A percentile compares a stretch with the other conserved stretches of the same genome.
Conservation (phyloP, 1,140 invertebrate genomes). For the Panagrolaimus sp. region DNA sequence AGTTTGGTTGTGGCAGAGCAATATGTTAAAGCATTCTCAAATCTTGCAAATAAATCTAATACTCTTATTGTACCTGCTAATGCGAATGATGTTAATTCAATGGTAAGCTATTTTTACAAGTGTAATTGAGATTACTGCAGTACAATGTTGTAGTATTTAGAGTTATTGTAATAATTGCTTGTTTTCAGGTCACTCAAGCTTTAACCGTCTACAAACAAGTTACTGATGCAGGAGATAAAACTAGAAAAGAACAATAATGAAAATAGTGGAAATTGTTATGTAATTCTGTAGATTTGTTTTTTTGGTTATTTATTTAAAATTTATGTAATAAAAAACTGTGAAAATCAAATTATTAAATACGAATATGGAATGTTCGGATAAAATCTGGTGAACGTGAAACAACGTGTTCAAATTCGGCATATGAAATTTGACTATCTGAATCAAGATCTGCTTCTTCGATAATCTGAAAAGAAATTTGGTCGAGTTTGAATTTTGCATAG, state of each 20-base stretch:
- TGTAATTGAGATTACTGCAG: too few relatives aligned
- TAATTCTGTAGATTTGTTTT: background rate
- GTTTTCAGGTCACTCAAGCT: conserved; percentile 34
- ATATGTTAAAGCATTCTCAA: conserved; percentile 36
- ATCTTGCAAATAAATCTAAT: conserved; percentile 81
- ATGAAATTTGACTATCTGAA: conserved; percentile 62
- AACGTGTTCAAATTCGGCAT: conserved; percentile 64
- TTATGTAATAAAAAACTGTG: too few relatives aligned
- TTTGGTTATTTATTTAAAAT: too few relatives aligned
- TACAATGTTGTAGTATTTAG: too few relatives aligned
- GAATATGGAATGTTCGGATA: conserved; percentile 75
- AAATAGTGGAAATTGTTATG: background rate
- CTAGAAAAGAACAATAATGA: too few relatives aligned
- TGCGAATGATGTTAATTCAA: conserved; percentile 72
- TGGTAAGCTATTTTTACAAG: conserved; percentile 23
- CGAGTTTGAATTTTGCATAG: too few relatives aligned
- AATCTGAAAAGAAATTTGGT: conserved; percentile 39
- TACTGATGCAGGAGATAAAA: background rate
- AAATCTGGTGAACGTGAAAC: conserved; percentile 64
- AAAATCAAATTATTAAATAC: conserved; percentile 65
- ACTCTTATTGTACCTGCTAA: conserved; percentile 88
- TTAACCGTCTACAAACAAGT: conserved; percentile 45
- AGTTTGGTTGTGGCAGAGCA: conserved; percentile 35
- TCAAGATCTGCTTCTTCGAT: conserved; percentile 64
- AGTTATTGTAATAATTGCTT: too few relatives aligned